Evolutionary conservation across 2,113 vertebrate genomes (phyloP).

Genomic region (Scatophagus argus): DNA sequence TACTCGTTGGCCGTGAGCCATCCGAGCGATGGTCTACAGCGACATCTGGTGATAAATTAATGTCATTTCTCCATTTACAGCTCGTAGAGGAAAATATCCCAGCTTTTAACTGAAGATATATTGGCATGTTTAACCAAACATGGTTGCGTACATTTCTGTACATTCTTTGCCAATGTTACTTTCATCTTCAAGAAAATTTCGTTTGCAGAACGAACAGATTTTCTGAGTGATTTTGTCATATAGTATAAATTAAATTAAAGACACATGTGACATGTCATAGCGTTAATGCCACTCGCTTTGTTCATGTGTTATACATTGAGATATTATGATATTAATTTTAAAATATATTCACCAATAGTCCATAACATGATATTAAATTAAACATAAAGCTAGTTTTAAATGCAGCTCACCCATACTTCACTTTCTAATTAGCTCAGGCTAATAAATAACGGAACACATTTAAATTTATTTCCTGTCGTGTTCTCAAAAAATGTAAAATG

Average conservation of each 20-base stretch:
- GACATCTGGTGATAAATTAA: slow-evolving; percentile 48
- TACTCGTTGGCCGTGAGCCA: slow-evolving; percentile 29
- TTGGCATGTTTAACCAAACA: neutral
- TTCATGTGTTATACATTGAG: too few relatives aligned
- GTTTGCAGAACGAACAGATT: too few relatives aligned
- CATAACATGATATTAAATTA: too few relatives aligned
- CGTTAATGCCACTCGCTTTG: too few relatives aligned
- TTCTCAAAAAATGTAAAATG: neutral
- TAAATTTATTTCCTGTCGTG: neutral
- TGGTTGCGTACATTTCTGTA: too few relatives aligned
- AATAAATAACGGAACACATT: neutral
- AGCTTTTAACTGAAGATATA: neutral
- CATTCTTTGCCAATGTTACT: too few relatives aligned
- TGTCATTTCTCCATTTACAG: neutral
- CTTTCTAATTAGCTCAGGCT: neutral
- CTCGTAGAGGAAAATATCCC: neutral
- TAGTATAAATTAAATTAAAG: too few relatives aligned
- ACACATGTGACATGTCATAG: too few relatives aligned
- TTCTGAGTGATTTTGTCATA: too few relatives aligned
- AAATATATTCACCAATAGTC: too few relatives aligned
- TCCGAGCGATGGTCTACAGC: slow-evolving; percentile 27
- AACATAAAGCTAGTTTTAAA: neutral
- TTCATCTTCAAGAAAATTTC: too few relatives aligned
- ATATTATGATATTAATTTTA: too few relatives aligned
- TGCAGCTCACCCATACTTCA: neutral